Conservation (phyloP, 2,888 invertebrate genomes). For the Choristoneura rosaceana region DNA sequence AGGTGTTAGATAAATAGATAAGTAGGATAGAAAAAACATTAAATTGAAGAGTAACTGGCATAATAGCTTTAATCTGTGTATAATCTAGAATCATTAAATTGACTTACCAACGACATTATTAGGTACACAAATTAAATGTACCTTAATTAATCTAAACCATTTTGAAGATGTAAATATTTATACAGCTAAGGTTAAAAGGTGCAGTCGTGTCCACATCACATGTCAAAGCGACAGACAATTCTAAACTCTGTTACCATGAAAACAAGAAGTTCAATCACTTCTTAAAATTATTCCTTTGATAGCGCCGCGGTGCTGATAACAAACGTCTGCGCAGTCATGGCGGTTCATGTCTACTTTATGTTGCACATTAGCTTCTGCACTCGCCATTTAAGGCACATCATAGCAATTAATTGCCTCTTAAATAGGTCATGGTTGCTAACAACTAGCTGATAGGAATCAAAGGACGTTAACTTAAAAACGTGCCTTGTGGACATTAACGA, state of each 20-base stretch:
- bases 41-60: too few species aligned
- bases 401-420: conserved; percentile 68
- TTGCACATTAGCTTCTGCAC: conserved; percentile 65
- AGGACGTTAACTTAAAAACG: conserved; percentile 51
- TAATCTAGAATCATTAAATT: too few species aligned
- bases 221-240: conserved; percentile 57
- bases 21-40: too few species aligned
- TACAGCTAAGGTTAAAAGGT: conserved; percentile 71
- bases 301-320: conserved; percentile 73
- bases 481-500: conserved; percentile 38
- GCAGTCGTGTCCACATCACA: conserved; percentile 66
- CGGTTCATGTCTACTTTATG: conserved; percentile 58
- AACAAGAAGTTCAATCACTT: conserved; percentile 63
- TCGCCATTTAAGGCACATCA: conserved; percentile 68
- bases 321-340: conserved; percentile 57
- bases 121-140: not conserved
- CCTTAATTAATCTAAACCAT: conserved; percentile 51
- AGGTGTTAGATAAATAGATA: too few species aligned
- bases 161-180: conserved; percentile 65
- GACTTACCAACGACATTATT: too few species aligned
- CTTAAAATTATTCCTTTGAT: conserved; percentile 66
- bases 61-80: too few species aligned
- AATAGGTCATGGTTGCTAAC: conserved; percentile 69
- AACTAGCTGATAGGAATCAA: conserved; percentile 64
- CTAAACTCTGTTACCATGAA: conserved; percentile 60